Percentiles rank a stretch among this genome's conserved stretches.
Evolutionary conservation across 2,888 invertebrate genomes (phyloP).

Genomic region (Strigamia maritima): DNA sequence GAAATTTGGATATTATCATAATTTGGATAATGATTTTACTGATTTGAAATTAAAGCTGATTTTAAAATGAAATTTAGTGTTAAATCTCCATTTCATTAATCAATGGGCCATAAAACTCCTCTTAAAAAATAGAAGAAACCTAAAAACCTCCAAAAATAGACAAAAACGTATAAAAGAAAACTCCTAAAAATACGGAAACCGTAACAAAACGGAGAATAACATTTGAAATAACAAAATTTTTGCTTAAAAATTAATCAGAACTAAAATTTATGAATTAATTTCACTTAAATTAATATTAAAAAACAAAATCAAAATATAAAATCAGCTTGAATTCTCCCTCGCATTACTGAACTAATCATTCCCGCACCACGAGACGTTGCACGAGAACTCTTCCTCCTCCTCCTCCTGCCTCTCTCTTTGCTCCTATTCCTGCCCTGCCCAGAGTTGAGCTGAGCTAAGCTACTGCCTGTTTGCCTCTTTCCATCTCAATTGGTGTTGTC

Average conservation of each 20-base stretch:
- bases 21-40: not conserved
- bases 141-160: too few relatives aligned
- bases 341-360: not conserved
- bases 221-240: too few relatives aligned
- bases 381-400: constrained; percentile 19
- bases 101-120: too few relatives aligned
- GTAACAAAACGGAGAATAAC: too few relatives aligned
- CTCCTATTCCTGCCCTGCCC: not conserved
- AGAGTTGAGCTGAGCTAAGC: constrained; percentile 13
- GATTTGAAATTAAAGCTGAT: not conserved
- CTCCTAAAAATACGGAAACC: too few relatives aligned
- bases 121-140: too few relatives aligned
- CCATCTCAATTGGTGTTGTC: constrained; percentile 15
- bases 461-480: constrained; percentile 16
- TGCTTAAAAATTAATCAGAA: too few relatives aligned
- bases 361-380: constrained; percentile 24
- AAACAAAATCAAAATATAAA: too few relatives aligned
- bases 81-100: too few relatives aligned
- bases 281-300: too few relatives aligned
- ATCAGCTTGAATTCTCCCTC: not conserved
- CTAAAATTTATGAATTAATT: too few relatives aligned
- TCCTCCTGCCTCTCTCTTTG: not conserved
- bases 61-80: not conserved
- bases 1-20: not conserved
- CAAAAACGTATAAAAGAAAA: too few relatives aligned